Conservation (phyloP, 2,797 vertebrate genomes). For the Paratrypauchen microcephalus region DNA sequence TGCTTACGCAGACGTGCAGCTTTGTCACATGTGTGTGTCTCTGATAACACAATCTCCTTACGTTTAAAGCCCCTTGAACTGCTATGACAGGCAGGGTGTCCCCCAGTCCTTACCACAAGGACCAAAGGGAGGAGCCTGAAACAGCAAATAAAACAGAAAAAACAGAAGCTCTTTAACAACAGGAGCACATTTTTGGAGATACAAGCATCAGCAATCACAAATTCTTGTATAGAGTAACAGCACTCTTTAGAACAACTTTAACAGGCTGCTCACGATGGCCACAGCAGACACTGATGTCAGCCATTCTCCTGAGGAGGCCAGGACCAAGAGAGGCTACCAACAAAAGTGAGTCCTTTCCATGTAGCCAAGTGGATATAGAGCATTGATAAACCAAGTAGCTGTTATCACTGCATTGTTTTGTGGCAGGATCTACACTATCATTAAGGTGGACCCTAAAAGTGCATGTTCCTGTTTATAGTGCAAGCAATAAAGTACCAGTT, state of each 20-base stretch:
- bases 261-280: constrained; percentile 16
- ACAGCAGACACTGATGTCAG: constrained; percentile 14
- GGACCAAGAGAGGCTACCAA: constrained; percentile 53
- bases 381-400: too few species aligned
- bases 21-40: constrained; percentile 44
- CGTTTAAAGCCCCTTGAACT: constrained; percentile 9
- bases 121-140: constrained; percentile 28
- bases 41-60: constrained; percentile 77
- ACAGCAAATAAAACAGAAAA: constrained; percentile 18
- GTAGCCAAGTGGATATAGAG: not conserved
- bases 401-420: not conserved
- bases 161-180: constrained; percentile 8
- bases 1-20: constrained; percentile 41
- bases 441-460: constrained; percentile 7
- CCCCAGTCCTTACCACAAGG: constrained; percentile 18
- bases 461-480: not conserved
- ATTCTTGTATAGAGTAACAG: too few species aligned
- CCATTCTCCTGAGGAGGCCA: constrained; percentile 22
- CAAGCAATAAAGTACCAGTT: not conserved
- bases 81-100: not conserved
- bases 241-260: not conserved
- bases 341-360: constrained; percentile 71
- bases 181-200: constrained; percentile 1
- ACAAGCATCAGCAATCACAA: constrained; percentile 17
- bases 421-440: constrained; percentile 7